Conservation (phyloP, 2,113 vertebrate species). For the Oxyruncus cristatus region DNA sequence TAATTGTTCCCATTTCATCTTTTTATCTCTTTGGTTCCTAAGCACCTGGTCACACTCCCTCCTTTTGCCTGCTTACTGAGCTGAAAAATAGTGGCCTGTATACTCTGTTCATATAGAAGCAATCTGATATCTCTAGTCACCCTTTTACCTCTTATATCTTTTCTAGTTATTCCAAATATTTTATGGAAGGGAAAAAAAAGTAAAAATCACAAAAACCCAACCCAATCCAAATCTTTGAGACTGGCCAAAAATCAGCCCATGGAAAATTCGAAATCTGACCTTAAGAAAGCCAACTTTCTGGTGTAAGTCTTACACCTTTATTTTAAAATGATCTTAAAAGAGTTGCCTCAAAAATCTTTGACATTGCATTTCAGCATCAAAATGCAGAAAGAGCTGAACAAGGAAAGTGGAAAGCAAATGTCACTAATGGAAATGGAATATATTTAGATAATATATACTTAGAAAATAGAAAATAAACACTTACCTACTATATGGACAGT, state of each 20-base stretch:
- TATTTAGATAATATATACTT: background rate
- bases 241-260: background rate
- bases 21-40: background rate
- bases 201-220: background rate
- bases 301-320: background rate
- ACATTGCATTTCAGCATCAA: background rate
- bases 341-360: background rate
- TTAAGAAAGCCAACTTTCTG: background rate
- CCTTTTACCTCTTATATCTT: background rate
- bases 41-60: background rate
- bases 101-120: background rate
- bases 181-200: background rate
- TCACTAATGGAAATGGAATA: background rate
- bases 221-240: background rate
- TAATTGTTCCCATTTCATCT: background rate
- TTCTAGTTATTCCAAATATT: background rate
- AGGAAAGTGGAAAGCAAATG: background rate
- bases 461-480: slow-evolving; percentile 5
- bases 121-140: background rate
- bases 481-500: background rate
- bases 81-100: background rate
- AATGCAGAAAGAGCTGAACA: background rate
- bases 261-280: background rate
- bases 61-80: background rate
- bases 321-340: background rate